These are phyloP conservation scores for Enteromius thamalakanensis DNA, from an alignment of 2,797 vertebrate species.

Conservation along the genomic window DNA sequence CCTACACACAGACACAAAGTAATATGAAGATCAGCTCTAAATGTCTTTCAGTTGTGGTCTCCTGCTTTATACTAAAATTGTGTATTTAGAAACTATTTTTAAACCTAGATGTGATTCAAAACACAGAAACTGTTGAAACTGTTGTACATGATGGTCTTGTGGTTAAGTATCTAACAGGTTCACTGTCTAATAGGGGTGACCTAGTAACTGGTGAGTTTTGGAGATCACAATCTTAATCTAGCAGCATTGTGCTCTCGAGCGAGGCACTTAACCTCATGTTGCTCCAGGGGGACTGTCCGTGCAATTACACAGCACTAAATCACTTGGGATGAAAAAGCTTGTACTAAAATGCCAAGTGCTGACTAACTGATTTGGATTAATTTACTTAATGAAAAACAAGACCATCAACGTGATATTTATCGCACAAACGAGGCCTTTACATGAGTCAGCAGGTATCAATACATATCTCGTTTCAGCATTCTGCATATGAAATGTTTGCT, in stretches of 20 bases:
- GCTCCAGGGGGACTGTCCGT: constrained; percentile 1
- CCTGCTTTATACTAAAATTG: neutral
- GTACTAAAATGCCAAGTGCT: constrained; percentile 45
- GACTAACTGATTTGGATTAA: constrained; percentile 52
- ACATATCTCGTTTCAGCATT: constrained; percentile 24
- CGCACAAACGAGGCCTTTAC: constrained; percentile 20
- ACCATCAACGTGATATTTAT: constrained; percentile 26
- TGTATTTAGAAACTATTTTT: neutral
- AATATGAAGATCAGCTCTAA: neutral
- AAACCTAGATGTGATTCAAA: neutral
- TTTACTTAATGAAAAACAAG: constrained; percentile 53
- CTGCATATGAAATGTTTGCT: constrained; percentile 14
- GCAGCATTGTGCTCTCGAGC: constrained; percentile 27
- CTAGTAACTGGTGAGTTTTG: constrained; percentile 15
- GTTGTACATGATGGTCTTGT: neutral
- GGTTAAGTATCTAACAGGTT: constrained; percentile 7
- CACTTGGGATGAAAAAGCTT: constrained; percentile 32
- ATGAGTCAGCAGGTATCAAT: constrained; percentile 41
- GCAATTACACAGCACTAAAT: constrained; percentile 35
- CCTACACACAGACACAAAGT: neutral
- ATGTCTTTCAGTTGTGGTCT: neutral
- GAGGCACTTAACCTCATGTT: constrained; percentile 34
- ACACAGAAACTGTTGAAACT: neutral
- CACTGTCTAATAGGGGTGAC: constrained; percentile 9
- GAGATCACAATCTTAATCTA: constrained; percentile 13